phyloP scores from a whole-genome alignment of 2,797 vertebrate species.

The Vireo griseus region DNA sequence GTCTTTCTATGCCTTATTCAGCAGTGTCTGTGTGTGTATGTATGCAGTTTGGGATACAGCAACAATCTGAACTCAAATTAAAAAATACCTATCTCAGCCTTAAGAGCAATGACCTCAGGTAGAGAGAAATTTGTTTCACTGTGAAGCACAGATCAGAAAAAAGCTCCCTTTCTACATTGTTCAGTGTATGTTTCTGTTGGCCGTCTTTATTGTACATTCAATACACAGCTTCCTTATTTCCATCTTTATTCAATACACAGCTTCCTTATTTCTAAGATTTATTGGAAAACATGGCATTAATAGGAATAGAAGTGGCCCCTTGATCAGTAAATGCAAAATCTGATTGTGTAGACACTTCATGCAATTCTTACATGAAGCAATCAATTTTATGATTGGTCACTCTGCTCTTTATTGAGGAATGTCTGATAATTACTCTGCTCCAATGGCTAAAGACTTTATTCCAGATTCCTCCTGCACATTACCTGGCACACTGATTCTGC shows the following conservation, averaged over 20 bases:
- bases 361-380: neutral
- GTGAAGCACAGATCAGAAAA: neutral
- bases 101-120: neutral
- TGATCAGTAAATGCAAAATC: neutral
- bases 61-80: neutral
- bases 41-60: neutral
- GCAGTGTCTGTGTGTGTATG: accelerated
- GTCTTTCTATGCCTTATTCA: neutral
- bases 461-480: neutral
- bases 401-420: neutral
- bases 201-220: neutral
- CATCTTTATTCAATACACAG: neutral
- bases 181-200: neutral
- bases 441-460: neutral
- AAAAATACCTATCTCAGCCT: neutral
- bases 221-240: neutral
- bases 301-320: neutral
- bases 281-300: neutral
- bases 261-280: neutral
- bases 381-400: neutral
- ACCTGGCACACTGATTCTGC: neutral
- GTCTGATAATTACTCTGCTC: neutral
- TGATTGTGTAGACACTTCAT: neutral
- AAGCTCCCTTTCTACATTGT: neutral
- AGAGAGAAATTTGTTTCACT: neutral